These are phyloP conservation scores for Hololepta plana DNA, from an alignment of 2,888 invertebrate species.

Conservation along the genomic window DNA sequence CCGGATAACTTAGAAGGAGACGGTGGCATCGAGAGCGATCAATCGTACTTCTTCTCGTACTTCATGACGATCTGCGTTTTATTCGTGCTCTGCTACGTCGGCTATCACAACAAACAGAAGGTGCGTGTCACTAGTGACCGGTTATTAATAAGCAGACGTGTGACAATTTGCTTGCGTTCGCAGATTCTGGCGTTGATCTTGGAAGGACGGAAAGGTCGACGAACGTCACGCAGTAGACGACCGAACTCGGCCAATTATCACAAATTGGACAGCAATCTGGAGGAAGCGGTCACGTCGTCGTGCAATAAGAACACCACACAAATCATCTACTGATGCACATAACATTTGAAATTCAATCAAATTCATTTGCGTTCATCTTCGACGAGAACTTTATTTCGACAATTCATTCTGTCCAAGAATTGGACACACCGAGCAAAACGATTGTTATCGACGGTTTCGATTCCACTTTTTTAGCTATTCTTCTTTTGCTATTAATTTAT, in stretches of 20 bases:
- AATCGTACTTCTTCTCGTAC: conserved; percentile 50
- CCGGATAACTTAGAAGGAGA: conserved; percentile 4
- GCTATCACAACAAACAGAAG: conserved; percentile 45
- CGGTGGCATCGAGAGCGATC: conserved; percentile 26
- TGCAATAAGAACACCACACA: conserved; percentile 34
- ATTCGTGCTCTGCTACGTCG: conserved; percentile 41
- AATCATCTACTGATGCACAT: conserved; percentile 38
- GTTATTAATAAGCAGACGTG: background rate
- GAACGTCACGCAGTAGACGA: conserved; percentile 29
- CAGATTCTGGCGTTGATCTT: conserved; percentile 44
- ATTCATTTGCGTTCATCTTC: too few relatives aligned
- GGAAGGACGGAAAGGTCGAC: conserved; percentile 34
- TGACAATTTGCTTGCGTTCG: conserved; percentile 12
- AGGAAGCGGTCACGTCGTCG: conserved; percentile 45
- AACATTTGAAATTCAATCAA: too few relatives aligned
- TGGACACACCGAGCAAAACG: too few relatives aligned
- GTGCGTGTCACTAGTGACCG: conserved; percentile 25
- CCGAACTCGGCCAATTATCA: conserved; percentile 44
- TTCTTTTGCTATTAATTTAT: too few relatives aligned
- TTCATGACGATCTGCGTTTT: conserved; percentile 42
- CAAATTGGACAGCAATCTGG: conserved; percentile 45
- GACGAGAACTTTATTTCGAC: too few relatives aligned
- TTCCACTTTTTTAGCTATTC: too few relatives aligned
- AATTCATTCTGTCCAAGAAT: too few relatives aligned
- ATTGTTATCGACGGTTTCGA: too few relatives aligned